phyloP scores from a whole-genome alignment of 2,797 vertebrate species.

The Picus viridis region DNA sequence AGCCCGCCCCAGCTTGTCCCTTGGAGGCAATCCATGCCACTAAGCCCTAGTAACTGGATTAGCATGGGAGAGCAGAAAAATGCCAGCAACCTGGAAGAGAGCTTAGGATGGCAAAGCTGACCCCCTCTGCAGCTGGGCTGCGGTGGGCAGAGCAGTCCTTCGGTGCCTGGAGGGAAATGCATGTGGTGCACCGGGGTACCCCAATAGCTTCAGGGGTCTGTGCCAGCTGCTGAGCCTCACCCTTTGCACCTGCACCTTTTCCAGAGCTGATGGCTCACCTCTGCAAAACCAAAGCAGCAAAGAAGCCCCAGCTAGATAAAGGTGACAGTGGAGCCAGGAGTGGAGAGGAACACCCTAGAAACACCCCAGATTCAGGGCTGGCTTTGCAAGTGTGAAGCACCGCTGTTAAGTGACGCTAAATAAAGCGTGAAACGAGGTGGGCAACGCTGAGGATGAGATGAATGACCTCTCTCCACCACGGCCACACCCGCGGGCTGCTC shows the following conservation, averaged over 20 bases:
- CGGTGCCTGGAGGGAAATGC: background rate
- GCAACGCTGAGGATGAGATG: background rate
- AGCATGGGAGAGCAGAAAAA: background rate
- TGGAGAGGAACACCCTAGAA: rapidly evolving
- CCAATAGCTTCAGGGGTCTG: rapidly evolving
- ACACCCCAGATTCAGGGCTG: background rate
- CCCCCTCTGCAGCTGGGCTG: rapidly evolving
- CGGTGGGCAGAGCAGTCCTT: rapidly evolving
- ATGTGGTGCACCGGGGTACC: background rate
- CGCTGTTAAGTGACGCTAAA: rapidly evolving
- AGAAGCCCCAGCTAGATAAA: background rate
- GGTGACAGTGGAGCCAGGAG: background rate
- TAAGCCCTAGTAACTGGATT: constrained; percentile 10
- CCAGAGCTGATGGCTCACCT: background rate
- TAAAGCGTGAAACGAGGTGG: background rate
- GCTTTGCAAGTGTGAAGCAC: rapidly evolving
- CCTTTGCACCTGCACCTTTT: background rate
- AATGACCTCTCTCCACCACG: background rate
- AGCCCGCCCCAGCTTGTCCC: background rate
- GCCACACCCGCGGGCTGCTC: background rate
- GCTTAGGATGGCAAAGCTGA: background rate
- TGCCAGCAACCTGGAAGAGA: background rate
- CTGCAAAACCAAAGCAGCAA: background rate
- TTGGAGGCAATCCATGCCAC: background rate
- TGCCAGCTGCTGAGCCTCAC: background rate